Conservation (phyloP, 1,140 invertebrate species). For the Plectrocnemia conspersa region DNA sequence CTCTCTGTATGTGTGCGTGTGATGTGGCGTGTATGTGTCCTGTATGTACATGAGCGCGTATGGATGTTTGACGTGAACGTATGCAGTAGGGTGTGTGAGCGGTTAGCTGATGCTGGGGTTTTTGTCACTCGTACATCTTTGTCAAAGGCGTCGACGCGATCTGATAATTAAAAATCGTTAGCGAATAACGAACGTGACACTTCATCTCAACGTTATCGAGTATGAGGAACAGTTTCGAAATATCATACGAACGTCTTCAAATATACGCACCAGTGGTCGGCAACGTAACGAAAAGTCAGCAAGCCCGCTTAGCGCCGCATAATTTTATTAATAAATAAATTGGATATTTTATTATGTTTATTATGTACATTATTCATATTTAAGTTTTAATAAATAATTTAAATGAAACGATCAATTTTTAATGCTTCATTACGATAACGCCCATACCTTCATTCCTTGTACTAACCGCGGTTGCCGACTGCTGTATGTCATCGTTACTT, state of each 20-base stretch:
- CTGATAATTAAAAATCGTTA: background rate
- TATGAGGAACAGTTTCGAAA: background rate
- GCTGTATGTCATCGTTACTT: background rate
- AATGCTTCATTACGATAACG: background rate
- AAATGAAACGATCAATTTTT: constrained; percentile 12
- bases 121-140: constrained; percentile 7
- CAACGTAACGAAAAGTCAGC: constrained; percentile 14
- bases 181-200: background rate
- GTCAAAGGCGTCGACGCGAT: background rate
- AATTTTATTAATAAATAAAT: constrained; percentile 17
- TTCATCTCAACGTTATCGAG: constrained; percentile 11
- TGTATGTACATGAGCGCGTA: too few species aligned
- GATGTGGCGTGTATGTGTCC: too few species aligned
- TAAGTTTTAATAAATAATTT: constrained; percentile 27
- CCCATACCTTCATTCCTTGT: background rate
- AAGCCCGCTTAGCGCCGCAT: constrained; percentile 20
- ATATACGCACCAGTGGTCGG: constrained; percentile 18
- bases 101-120: constrained; percentile 22
- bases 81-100: constrained; percentile 19
- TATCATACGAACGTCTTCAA: too few species aligned
- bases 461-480: constrained; percentile 1
- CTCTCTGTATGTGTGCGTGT: constrained; percentile 32
- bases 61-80: constrained; percentile 12
- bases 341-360: constrained; percentile 20
- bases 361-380: constrained; percentile 25